Conservation (phyloP, 2,113 vertebrate genomes). For the Pipra filicauda region DNA sequence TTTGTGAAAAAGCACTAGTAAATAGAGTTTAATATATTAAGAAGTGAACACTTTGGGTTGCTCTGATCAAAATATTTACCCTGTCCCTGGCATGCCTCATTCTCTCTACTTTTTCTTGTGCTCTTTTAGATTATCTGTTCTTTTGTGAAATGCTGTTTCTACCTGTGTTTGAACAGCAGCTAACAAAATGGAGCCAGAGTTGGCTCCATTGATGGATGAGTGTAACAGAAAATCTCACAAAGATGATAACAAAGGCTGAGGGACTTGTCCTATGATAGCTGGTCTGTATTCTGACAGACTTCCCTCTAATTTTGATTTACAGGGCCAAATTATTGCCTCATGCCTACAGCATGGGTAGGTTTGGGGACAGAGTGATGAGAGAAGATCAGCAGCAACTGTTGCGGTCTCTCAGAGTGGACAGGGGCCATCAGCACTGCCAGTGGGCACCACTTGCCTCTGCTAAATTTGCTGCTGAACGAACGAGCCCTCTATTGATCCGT, state of each 20-base stretch:
- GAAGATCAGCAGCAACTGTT: not conserved
- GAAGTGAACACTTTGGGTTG: not conserved
- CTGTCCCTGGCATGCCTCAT: not conserved
- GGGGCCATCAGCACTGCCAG: not conserved
- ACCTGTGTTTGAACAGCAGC: not conserved
- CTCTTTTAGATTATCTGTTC: not conserved
- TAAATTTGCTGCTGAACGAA: not conserved
- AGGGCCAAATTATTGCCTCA: accelerated
- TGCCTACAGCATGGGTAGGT: not conserved
- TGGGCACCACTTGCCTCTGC: not conserved
- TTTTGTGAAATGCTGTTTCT: not conserved
- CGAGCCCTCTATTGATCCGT: not conserved
- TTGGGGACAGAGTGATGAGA: not conserved
- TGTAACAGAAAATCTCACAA: not conserved
- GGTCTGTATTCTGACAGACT: not conserved
- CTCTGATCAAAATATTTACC: not conserved
- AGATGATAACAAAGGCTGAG: not conserved
- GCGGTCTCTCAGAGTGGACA: accelerated
- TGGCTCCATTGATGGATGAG: not conserved
- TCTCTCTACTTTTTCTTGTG: not conserved
- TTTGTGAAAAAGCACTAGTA: not conserved
- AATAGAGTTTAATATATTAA: not conserved
- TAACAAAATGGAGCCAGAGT: not conserved
- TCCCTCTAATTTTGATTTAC: not conserved
- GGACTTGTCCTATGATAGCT: not conserved